Evolutionary conservation across 64 coral and sea anemone species (phyloP), one percentile per base, ranked within the genome.

Genomic region (Acropora yongei): DNA sequence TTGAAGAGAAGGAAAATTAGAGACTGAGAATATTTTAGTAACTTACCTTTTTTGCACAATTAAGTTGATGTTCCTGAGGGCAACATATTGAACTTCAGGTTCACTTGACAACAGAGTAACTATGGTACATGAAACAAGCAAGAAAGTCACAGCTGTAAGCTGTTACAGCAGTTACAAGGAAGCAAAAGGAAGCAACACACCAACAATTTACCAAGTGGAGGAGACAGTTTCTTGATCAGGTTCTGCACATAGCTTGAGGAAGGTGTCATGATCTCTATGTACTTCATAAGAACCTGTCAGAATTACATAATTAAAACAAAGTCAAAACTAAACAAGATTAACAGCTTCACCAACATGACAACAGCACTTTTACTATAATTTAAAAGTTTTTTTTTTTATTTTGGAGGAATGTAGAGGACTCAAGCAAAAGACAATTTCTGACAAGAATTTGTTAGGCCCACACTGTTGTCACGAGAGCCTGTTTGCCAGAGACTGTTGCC

Each of bases 31-130:
- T 5, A 2, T 71, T 17, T 48, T 18, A 5, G 5, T 6, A 45
- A 6, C 0, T 8, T 71, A 98, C 97, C 97, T 98, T 72, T 98
- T 98, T 79, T 98, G 97, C 5, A 98, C 97, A 89, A 99, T 99
- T 78, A 99, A 77, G 86, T 99, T 99, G n/a, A 99, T 99, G n/a
- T 99, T 99, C 89, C 97, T 96, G 42, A 99, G 77, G 49, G 97
- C 97, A 14, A 99, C 97, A 87, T 99, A 99, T 89, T 99, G 97
- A 0, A 99, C 97, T 86, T 99, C 97, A 58, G 97, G 94, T 72
- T 99, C 97, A 87, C 97, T 94, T 0, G 97, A 99, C 88, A 99
- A 60, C 44, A 98, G 76, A 0, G 97, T 98, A 8, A 98, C 97
- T 98, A 10, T 7, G 10, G 10, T 55, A 55, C 51, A 7, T 55